phyloP scores from a whole-genome alignment of 2,888 invertebrate genomes.

The Eueremaeus valkanovi region DNA sequence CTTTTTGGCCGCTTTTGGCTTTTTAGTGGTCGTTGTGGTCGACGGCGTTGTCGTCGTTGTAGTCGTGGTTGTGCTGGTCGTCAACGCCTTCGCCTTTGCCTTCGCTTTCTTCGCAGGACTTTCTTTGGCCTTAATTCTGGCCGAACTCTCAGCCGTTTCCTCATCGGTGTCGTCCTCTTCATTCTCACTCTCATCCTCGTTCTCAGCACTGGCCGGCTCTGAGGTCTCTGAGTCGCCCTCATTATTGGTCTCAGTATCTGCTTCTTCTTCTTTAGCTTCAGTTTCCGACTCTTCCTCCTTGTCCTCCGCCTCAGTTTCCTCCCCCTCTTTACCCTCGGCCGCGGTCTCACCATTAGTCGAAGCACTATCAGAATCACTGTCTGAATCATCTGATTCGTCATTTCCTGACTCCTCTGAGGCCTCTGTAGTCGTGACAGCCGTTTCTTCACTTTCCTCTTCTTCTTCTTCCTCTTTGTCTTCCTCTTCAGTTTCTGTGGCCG shows the following conservation, averaged over 20 bases:
- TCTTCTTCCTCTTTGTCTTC: slow-evolving; percentile 28
- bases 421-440: background rate
- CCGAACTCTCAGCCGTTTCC: slow-evolving; percentile 21
- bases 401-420: slow-evolving; percentile 11
- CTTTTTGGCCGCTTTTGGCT: slow-evolving; percentile 11
- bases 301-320: background rate
- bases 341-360: too few species aligned
- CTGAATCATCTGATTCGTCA: background rate
- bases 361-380: background rate
- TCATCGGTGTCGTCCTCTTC: slow-evolving; percentile 14
- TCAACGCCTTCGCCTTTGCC: background rate
- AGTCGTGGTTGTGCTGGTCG: slow-evolving; percentile 35
- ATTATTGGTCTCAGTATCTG: background rate
- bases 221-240: slow-evolving; percentile 5
- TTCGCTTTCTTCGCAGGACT: background rate
- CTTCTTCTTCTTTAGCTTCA: background rate
- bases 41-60: slow-evolving; percentile 23
- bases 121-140: background rate
- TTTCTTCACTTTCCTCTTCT: slow-evolving; percentile 6
- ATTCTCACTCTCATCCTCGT: background rate
- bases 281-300: background rate
- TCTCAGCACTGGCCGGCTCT: too few species aligned
- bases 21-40: slow-evolving; percentile 6
- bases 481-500: slow-evolving; percentile 17
- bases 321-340: slow-evolving; percentile 23